These are phyloP conservation scores for Okamejei kenojei DNA, from an alignment of 2,797 vertebrate genomes.

Conservation along the genomic window DNA sequence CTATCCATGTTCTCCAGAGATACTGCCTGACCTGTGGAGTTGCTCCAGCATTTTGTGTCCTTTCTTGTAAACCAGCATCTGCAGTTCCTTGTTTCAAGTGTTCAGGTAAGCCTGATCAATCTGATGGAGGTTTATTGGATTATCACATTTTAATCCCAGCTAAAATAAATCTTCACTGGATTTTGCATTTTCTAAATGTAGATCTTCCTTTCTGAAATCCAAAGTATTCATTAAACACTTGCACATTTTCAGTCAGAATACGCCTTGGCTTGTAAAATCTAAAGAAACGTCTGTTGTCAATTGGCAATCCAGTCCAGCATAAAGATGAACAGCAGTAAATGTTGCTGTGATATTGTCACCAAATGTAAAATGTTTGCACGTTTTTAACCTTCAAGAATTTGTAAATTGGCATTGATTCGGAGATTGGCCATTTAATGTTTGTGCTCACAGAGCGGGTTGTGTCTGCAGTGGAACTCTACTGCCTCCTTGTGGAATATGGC, in stretches of 20 bases:
- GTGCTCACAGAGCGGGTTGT: not conserved
- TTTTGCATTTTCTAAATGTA: not conserved
- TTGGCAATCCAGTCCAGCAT: not conserved
- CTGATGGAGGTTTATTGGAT: not conserved
- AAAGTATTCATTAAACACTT: not conserved
- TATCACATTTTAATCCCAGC: not conserved
- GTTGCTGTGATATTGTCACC: not conserved
- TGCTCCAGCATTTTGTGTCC: too few relatives aligned
- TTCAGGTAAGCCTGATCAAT: not conserved
- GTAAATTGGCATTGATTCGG: not conserved
- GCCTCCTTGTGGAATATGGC: constrained; percentile 50
- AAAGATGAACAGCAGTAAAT: not conserved
- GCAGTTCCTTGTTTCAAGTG: too few relatives aligned
- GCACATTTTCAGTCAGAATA: not conserved
- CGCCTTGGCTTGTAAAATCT: not conserved
- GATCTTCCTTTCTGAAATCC: not conserved
- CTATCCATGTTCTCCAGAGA: too few relatives aligned
- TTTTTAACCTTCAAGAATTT: not conserved
- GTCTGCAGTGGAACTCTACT: constrained; percentile 43
- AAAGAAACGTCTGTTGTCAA: not conserved
- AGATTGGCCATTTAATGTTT: not conserved
- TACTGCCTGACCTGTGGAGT: too few relatives aligned
- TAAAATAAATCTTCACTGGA: not conserved
- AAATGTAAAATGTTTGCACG: not conserved
- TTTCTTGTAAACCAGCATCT: too few relatives aligned